phyloP scores from a whole-genome alignment of 2,113 vertebrate species.

The Fregetta grallaria region DNA sequence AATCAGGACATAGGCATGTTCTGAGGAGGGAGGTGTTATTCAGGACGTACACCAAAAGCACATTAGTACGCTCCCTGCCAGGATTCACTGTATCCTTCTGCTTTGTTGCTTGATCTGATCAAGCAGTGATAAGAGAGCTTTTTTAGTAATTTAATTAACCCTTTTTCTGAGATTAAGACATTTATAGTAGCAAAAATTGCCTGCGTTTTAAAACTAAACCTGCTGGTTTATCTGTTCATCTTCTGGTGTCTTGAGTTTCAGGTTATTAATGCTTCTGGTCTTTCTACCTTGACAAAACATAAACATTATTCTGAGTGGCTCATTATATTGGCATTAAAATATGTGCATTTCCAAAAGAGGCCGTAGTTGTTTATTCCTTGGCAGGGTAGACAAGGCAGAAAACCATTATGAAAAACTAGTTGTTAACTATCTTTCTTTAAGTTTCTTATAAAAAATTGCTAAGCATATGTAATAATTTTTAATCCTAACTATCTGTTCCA shows the following conservation, averaged over 20 bases:
- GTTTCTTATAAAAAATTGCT: not conserved
- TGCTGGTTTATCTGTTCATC: not conserved
- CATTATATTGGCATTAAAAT: not conserved
- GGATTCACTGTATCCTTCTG: not conserved
- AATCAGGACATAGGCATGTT: not conserved
- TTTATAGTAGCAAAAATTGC: not conserved
- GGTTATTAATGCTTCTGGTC: not conserved
- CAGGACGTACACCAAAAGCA: not conserved
- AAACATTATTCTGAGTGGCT: not conserved
- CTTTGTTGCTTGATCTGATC: not conserved
- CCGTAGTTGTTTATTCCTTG: not conserved
- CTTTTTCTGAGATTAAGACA: not conserved
- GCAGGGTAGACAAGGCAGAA: not conserved
- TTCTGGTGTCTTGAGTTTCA: not conserved
- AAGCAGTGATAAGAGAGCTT: not conserved
- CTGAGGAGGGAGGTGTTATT: not conserved
- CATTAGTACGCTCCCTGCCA: not conserved
- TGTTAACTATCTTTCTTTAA: not conserved
- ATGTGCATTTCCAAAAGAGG: not conserved
- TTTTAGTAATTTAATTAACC: not conserved
- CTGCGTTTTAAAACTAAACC: not conserved
- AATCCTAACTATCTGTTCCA: not conserved
- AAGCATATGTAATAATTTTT: not conserved
- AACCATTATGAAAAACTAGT: not conserved
- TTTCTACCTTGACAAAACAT: not conserved